phyloP scores from a whole-genome alignment of 2,113 vertebrate genomes.

The Eubucco bourcierii region DNA sequence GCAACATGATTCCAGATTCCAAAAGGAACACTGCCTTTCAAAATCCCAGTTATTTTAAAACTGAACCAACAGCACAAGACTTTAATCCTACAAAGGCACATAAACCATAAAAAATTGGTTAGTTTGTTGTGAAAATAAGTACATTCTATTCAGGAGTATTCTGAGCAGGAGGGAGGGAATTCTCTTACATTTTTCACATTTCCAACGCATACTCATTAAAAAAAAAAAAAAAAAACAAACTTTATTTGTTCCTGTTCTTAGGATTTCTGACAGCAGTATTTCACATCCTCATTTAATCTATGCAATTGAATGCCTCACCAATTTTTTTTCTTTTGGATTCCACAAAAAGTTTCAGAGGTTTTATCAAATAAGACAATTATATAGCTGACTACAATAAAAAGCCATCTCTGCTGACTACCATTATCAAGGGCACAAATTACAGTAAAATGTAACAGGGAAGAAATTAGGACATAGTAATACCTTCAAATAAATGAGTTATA shows the following conservation, averaged over 20 bases:
- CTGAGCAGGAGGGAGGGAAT: neutral
- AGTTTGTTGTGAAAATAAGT: neutral
- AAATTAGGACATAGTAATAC: accelerated
- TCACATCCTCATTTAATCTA: neutral
- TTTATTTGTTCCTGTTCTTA: neutral
- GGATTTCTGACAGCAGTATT: neutral
- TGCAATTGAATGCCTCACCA: neutral
- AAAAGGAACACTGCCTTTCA: neutral
- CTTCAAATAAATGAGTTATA: neutral
- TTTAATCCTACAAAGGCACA: neutral
- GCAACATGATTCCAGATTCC: neutral
- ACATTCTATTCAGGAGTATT: neutral
- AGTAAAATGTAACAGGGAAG: neutral
- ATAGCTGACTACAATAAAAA: neutral
- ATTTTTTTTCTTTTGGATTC: neutral
- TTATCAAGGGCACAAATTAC: accelerated
- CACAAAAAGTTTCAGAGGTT: neutral
- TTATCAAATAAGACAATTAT: neutral
- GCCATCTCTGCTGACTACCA: neutral
- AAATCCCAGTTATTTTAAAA: neutral
- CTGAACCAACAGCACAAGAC: neutral
- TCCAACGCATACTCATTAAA: neutral
- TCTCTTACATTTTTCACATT: neutral
- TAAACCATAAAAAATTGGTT: neutral
- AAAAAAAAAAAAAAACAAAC: neutral